Evolutionary conservation across 2,888 invertebrate species (phyloP), one percentile per base, ranked within the genome.

Genomic region (Enchytraeus crypticus): DNA sequence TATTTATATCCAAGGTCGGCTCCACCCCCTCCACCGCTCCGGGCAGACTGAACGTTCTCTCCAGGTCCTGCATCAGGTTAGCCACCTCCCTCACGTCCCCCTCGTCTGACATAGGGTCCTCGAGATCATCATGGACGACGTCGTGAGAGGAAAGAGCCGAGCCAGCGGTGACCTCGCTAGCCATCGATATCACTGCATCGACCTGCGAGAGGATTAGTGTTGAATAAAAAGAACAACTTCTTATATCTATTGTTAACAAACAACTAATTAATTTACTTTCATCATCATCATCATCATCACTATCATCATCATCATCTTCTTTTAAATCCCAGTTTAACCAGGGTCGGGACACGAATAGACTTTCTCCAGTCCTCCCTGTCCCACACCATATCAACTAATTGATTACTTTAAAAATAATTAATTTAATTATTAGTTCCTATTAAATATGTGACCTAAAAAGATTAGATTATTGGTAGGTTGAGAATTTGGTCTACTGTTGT

Each of bases 1-100:
- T 84, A 64, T 82, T 81, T 65, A 85, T 82, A 72, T 86, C 86
- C n/a, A 91, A 84, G 30, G 89, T 88, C 78, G 88, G 87, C 76
- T 90, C 90, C 2, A 62, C 71, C 83, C 83, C 71, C 82, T 81
- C 75, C 86, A 86, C 78, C 84, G 84, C 30, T 83, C 82, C 18
- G 84, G 84, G 63, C 84, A 84, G 64, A 82, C 30, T n/a, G 4
- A 54, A 34, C 30, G 30, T 34, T 26, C 47, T 47, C 14, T 46
- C 58, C 30, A 54, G 55, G 30, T 55, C 57, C 45, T 30, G 29
- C 21, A 57, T 30, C 29, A 53, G 38, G 45, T 33, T 46, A 21
- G 26, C 26, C 8, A 26, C 21, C 43, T 43, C 11, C 43, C 38
- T 38, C 38, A 18, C 18, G n/a, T n/a, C n/a, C 8, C 38, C 38